phyloP scores from a whole-genome alignment of 1,140 invertebrate genomes.

The Neuroterus valhalla region DNA sequence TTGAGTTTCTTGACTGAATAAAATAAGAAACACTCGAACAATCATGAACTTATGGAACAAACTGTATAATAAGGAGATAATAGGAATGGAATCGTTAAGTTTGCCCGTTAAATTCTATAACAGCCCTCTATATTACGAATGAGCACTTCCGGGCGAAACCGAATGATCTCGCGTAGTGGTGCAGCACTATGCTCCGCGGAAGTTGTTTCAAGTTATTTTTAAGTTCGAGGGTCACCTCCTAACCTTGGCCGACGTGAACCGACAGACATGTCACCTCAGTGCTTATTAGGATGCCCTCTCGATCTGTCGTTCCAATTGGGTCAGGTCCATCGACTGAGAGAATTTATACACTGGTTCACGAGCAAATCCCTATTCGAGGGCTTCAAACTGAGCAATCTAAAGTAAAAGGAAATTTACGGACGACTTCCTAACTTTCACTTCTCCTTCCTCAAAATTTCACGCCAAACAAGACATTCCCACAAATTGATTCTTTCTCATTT shows the following conservation, averaged over 20 bases:
- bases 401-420: neutral
- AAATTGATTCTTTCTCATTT: too few species aligned
- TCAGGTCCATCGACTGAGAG: constrained; percentile 41
- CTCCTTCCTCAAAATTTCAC: neutral
- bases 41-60: too few species aligned
- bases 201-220: constrained; percentile 44
- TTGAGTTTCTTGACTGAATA: too few species aligned
- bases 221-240: constrained; percentile 51
- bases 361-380: neutral
- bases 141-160: neutral
- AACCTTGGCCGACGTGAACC: constrained; percentile 50
- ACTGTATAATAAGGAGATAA: too few species aligned
- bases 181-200: neutral
- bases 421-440: neutral
- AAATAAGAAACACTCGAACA: too few species aligned
- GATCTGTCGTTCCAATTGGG: constrained; percentile 45
- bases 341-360: neutral
- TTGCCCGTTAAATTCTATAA: neutral
- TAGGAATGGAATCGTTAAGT: too few species aligned
- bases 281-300: constrained; percentile 31
- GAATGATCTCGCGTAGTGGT: neutral
- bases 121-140: neutral
- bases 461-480: too few species aligned
- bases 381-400: constrained; percentile 3
- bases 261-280: constrained; percentile 34